Evolutionary conservation across 2,113 vertebrate species (phyloP), one percentile per base, ranked within the genome.

Genomic region (Gracilinanus agilis): DNA sequence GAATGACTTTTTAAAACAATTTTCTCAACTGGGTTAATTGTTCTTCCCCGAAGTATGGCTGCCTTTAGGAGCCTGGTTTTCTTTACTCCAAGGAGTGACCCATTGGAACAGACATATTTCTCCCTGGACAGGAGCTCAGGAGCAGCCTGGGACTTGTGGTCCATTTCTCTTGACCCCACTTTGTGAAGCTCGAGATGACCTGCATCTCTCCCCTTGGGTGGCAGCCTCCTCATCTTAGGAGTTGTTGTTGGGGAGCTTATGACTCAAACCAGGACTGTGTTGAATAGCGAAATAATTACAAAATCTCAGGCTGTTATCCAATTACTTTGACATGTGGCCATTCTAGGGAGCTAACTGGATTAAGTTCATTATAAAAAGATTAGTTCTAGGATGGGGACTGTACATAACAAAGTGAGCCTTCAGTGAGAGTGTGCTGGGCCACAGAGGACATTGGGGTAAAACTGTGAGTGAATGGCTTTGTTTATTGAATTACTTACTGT

Each of bases 321-420:
- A 99, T 99, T 99, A 99, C 98, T 96, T 96, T 99, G 99, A 99
- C 99, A 98, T 99, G 98, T 99, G 98, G 97, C 99, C 99, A 98
- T 99, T 99, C 98, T 98, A 98, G 98, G 98, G 98, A 97, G 95
- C 98, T 99, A 99, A 99, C 98, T 98, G 99, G 99, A 99, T 99
- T 99, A 99, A 97, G 98, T 98, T 98, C 98, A 98, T 99, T 99
- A 99, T 99, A 99, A 99, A 99, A 99, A 99, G 99, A 99, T 99
- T 99, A 99, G 98, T 98, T 55, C 93, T 97, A 98, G 98, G 97
- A 95, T 96, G 97, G 98, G 98, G 98, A 98, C 97, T 92, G 95
- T 92, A 97, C 97, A 90, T 96, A 98, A 97, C 98, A 88, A 98
- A 97, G 97, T 90, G 90, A 97, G 97, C 98, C 95, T 98, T 97